These are phyloP conservation scores for Phylloscopus collybita DNA, from an alignment of 2,797 vertebrate species.

Conservation along the genomic window DNA sequence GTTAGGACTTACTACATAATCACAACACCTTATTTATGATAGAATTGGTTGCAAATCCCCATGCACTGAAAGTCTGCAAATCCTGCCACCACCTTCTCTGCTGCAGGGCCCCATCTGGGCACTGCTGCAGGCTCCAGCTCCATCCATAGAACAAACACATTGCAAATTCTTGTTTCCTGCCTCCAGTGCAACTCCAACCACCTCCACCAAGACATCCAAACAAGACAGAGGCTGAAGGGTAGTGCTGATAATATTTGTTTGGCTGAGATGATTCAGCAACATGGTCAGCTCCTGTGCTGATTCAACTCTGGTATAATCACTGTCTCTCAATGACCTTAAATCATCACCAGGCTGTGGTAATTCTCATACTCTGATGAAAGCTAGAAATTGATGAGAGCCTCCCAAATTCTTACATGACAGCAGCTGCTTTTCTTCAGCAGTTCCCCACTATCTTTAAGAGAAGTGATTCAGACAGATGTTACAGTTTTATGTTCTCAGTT, in stretches of 20 bases:
- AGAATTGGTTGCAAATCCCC: not conserved
- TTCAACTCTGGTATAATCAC: not conserved
- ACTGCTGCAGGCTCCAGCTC: not conserved
- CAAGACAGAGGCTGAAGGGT: not conserved
- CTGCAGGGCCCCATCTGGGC: not conserved
- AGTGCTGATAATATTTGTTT: not conserved
- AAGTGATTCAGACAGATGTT: not conserved
- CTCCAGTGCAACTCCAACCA: not conserved
- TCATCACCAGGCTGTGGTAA: not conserved
- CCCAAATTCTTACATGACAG: not conserved
- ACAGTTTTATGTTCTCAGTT: not conserved
- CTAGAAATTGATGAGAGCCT: not conserved
- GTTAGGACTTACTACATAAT: not conserved
- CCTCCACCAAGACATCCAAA: not conserved
- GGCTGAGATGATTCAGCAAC: not conserved
- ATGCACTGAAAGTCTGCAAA: not conserved
- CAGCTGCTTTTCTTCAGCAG: not conserved
- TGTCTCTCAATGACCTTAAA: not conserved
- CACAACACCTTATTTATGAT: not conserved
- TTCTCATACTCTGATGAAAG: not conserved
- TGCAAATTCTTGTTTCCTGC: not conserved
- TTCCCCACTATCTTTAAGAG: not conserved
- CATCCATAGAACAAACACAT: not conserved
- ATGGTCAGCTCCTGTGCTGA: not conserved
- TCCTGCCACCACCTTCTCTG: not conserved